Evolutionary conservation across 2,113 vertebrate species (phyloP), one percentile per base, ranked within the genome.

Genomic region (Noctilio leporinus): DNA sequence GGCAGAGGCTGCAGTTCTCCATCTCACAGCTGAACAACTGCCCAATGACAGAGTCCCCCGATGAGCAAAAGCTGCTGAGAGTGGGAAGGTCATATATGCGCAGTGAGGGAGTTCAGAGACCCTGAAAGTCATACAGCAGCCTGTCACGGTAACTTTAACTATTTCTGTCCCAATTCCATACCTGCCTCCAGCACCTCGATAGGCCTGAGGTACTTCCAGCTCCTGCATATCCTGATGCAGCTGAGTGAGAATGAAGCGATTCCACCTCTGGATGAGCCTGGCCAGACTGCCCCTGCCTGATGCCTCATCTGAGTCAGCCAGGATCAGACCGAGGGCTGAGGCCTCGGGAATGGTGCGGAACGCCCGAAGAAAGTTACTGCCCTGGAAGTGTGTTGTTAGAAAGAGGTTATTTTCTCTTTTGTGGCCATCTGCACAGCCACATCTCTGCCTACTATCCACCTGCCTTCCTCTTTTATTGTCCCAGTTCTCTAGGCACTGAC

Each of bases 211-310:
- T 7, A 99, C 99, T 97, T 99, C 99, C 97, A 99, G 99, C 97
- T 99, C 99, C 98, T 99, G 99, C 1, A 99, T 99, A 94, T 99
- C 99, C 98, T 99, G 99, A 98, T 99, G 99, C 40, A 99, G 99
- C 92, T 99, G 99, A 0, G 99, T 99, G 30, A 99, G 99, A 97
- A 99, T 99, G 98, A 99, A 99, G 19, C 99, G 99, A 96, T 99
- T 99, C 99, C 99, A 99, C 98, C 99, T 99, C 98, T 99, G 99
- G 95, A 99, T 99, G 38, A 99, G 98, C 38, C 99, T 98, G 1
- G 99, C 99, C 28, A 99, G 98, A 91, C 98, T 99, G 97, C 99
- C 99, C 92, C 99, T 99, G 49, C 99, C 99, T 0, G 99, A 99
- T 93, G 99, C 99, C 93, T 99, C 99, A 0, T 99, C 99, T 0